Base-by-base conservation (phyloP, 2,113 vertebrate genomes). In the Hydrolagus affinis region DNA sequence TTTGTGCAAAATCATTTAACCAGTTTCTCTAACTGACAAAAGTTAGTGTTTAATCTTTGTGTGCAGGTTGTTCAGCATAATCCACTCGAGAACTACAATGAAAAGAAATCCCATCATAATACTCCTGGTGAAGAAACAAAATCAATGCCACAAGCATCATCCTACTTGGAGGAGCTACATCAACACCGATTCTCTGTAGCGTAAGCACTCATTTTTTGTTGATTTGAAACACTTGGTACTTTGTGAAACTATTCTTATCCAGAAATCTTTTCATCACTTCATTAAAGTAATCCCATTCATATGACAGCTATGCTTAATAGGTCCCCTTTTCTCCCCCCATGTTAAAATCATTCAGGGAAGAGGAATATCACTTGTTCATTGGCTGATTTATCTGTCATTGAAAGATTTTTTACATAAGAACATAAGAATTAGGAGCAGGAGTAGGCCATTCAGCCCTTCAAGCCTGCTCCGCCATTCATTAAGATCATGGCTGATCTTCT, bases 131-230 rank as follows among this genome's bases (percentile, higher is more conserved):
- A 85, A 87, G 85, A 91, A 87, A 8, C 0, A 17, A 89, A 89
- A 86, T 70, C 11, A 72, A 44, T 25, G 70, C 74, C 80, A 70
- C 75, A 85, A 21, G 85, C 0, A 28, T 59, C 15, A 21, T 89
- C 87, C 73, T 90, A 89, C 74, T 68, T 91, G 78, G 91, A 94
- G 30, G 92, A 94, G 28, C 85, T 94, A 30, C 91, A 93, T 56
- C 89, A 91, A 86, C 88, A 95, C 0, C 89, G 57, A 9, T 90
- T 90, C 88, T 94, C 94, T 87, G 92, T 94, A 12, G 88, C 89
- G 93, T 94, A 68, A 90, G 92, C 86, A 44, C 8, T 30, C 11
- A 77, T n/a, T 77, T n/a, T 44, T n/a, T n/a, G 25, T 77, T 77
- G 11, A 23, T 77, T 23, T 23, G 21, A 68, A 23, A 28, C 19